Percentiles rank a stretch among this genome's conserved stretches.
Conservation (phyloP, 2,797 vertebrate genomes). For the Lacerta viridis region DNA sequence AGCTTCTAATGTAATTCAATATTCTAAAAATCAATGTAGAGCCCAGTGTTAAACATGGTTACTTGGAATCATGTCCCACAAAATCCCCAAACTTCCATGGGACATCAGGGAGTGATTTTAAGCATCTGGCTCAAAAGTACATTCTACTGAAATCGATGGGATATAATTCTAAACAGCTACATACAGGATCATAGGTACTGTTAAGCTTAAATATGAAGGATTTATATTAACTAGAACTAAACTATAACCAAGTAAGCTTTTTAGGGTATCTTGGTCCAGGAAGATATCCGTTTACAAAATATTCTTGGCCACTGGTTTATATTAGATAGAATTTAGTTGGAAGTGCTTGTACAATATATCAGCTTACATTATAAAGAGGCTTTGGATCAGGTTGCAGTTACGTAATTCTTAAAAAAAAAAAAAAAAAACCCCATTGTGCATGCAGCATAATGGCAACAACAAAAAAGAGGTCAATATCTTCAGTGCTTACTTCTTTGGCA, state of each 20-base stretch:
- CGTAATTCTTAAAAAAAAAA: neutral
- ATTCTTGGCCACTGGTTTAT: conserved; percentile 4
- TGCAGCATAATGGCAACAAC: neutral
- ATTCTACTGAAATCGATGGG: neutral
- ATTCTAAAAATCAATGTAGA: neutral
- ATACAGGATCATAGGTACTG: neutral
- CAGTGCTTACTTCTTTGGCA: neutral
- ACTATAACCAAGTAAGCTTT: neutral
- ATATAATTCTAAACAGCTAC: neutral
- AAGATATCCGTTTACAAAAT: neutral
- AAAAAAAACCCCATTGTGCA: neutral
- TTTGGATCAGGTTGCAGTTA: neutral
- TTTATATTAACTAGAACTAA: neutral
- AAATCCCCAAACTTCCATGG: neutral
- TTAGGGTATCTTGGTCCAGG: neutral
- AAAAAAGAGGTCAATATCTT: neutral
- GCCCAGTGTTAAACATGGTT: neutral
- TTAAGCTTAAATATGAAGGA: neutral
- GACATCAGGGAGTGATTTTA: neutral
- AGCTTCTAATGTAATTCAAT: neutral
- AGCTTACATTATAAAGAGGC: neutral
- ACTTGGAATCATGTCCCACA: neutral
- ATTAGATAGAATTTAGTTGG: no score
- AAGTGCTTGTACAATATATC: neutral
- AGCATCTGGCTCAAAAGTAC: neutral